Evolutionary conservation across 2,797 vertebrate genomes (phyloP), one percentile per base, ranked within the genome.

Genomic region (Notoglanidium macrostoma): DNA sequence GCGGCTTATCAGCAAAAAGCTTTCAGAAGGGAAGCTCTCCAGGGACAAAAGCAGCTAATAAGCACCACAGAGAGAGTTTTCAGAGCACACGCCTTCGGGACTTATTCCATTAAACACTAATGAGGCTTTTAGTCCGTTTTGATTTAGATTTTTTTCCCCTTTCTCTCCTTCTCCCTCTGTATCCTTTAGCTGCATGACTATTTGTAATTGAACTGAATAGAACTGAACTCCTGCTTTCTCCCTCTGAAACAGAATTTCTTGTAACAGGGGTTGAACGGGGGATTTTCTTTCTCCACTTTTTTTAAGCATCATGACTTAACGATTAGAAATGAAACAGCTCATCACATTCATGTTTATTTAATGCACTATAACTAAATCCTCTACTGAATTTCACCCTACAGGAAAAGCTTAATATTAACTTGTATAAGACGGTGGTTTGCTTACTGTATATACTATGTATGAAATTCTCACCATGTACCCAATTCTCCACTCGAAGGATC

Each of bases 71-170:
- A 84, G 68, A 67, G 85, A 86, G 76, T 85, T 88, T 85, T 89
- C 77, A 88, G 54, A 86, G 80, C 83, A 67, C 55, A 87, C 83
- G 86, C 89, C 85, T 88, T 87, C 44, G 55, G 76, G 87, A 86
- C 63, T 76, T 90, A 87, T 89, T 88, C 86, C 88, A 88, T 91
- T 86, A 91, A 91, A 89, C 82, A 89, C 85, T 87, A 90, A 91
- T 91, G 87, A 90, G 83, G 85, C 90, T 91, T 91, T 91, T 91
- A 91, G 89, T 78, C 70, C n/a, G 26, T 57, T 88, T 88, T 84
- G 32, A 88, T 85, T 87, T 83, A 32, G 40, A 85, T 26, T 23
- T 26, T 23, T 29, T 72, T 7, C 9, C 12, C 11, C 57, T 67
- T 19, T 85, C 19, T 51, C 35, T 44, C 55, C 15, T 35, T 49